These are phyloP conservation scores for Scarus forsteni DNA, from an alignment of 2,797 vertebrate species.

Conservation along the genomic window DNA sequence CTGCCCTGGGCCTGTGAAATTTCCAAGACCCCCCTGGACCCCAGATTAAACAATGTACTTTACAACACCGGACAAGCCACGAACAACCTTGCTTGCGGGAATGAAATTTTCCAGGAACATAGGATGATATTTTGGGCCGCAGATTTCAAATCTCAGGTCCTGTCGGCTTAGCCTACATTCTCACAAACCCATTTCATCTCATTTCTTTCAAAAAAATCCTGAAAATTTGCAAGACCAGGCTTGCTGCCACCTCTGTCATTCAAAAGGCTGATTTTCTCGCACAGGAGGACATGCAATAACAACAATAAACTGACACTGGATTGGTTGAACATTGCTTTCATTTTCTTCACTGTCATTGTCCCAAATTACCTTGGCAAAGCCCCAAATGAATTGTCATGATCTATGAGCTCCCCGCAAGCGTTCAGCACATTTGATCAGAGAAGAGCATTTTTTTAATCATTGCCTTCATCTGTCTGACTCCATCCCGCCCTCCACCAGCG, in stretches of 20 bases:
- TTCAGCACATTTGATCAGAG: constrained; percentile 44
- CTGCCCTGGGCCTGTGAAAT: too few relatives aligned
- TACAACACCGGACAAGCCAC: constrained; percentile 22
- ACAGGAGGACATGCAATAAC: constrained; percentile 50
- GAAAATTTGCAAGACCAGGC: constrained; percentile 51
- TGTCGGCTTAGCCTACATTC: constrained; percentile 67
- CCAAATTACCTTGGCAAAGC: constrained; percentile 36
- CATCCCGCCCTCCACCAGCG: constrained; percentile 68
- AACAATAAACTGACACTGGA: constrained; percentile 56
- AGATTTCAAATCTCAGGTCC: constrained; percentile 62
- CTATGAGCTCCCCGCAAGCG: constrained; percentile 7
- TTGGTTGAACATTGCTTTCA: constrained; percentile 19
- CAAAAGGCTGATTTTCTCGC: constrained; percentile 35
- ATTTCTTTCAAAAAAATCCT: constrained; percentile 49
- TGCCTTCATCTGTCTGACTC: constrained; percentile 68
- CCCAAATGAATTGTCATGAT: constrained; percentile 59
- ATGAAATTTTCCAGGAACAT: constrained; percentile 58
- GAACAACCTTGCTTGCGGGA: constrained; percentile 38
- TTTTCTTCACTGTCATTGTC: constrained; percentile 25
- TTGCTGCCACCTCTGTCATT: constrained; percentile 47
- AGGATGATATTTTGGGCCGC: constrained; percentile 51
- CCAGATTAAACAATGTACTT: constrained; percentile 44
- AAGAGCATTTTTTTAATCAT: constrained; percentile 48
- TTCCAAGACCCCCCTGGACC: too few relatives aligned
- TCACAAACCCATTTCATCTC: constrained; percentile 43